phyloP scores from a whole-genome alignment of 2,888 invertebrate genomes.

The Agonopterix subpropinquella region DNA sequence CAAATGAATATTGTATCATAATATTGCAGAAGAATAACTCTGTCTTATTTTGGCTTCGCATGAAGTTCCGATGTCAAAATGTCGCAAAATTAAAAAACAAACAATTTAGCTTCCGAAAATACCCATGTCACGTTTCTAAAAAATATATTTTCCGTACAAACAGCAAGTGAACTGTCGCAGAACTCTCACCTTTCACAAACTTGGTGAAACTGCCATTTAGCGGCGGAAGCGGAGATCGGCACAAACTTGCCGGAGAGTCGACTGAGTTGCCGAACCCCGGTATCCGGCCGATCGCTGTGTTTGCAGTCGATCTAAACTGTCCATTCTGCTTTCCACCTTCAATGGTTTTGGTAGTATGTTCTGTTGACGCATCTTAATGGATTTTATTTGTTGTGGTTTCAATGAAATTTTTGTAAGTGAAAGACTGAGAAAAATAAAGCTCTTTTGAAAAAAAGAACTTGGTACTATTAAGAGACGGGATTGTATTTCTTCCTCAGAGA shows the following conservation, averaged over 20 bases:
- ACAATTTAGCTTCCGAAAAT: not conserved
- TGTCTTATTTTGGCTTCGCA: too few relatives aligned
- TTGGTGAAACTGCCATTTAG: slow-evolving; percentile 39
- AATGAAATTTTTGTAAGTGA: too few relatives aligned
- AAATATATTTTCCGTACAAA: slow-evolving; percentile 5
- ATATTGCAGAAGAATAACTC: too few relatives aligned
- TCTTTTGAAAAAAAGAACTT: too few relatives aligned
- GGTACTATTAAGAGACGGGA: too few relatives aligned
- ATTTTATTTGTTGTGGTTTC: too few relatives aligned
- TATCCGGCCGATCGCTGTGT: slow-evolving; percentile 18
- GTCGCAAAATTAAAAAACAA: not conserved
- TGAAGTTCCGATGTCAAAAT: too few relatives aligned
- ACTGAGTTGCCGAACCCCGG: slow-evolving; percentile 25
- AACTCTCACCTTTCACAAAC: slow-evolving; percentile 24
- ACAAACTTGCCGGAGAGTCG: slow-evolving; percentile 26
- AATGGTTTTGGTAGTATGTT: not conserved
- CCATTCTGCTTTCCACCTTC: slow-evolving; percentile 24
- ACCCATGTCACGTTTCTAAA: not conserved
- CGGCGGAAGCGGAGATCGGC: slow-evolving; percentile 35
- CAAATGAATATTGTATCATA: too few relatives aligned
- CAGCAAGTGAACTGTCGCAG: slow-evolving; percentile 10
- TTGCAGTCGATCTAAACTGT: slow-evolving; percentile 25
- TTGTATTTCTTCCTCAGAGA: too few relatives aligned
- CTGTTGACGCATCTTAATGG: not conserved
- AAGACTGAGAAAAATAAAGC: too few relatives aligned